A percentile compares a stretch with the other conserved stretches of the same genome.
These are phyloP conservation scores for Ophioninae sp. DNA, from an alignment of 2,888 invertebrate genomes.

Conservation along the genomic window DNA sequence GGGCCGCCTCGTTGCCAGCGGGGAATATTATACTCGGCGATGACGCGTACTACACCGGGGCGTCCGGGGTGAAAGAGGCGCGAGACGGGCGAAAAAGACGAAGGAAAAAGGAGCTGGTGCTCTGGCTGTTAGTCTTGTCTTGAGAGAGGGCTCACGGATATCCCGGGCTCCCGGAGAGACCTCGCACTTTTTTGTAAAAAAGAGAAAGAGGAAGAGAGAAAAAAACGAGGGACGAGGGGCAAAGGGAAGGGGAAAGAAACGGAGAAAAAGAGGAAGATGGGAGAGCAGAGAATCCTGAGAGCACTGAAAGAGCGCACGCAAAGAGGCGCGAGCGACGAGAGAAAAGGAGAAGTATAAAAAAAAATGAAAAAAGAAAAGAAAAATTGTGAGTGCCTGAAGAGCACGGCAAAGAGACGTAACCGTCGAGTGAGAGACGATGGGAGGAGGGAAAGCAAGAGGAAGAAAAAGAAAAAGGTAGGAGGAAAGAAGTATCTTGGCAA, in stretches of 20 bases:
- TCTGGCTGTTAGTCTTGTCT: conserved; percentile 67
- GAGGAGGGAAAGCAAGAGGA: conserved; percentile 43
- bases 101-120: conserved; percentile 41
- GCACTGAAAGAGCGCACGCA: conserved; percentile 57
- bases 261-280: conserved; percentile 42
- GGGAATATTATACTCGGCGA: conserved; percentile 79
- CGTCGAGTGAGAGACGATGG: conserved; percentile 47
- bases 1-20: conserved; percentile 66
- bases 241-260: conserved; percentile 40
- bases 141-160: conserved; percentile 58
- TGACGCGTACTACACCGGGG: conserved; percentile 74
- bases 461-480: conserved; percentile 39
- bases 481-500: conserved; percentile 28
- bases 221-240: conserved; percentile 45
- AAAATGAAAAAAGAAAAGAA: conserved; percentile 11
- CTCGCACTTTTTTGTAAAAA: neutral
- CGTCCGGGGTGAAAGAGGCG: conserved; percentile 48
- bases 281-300: conserved; percentile 53
- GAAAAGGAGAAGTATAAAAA: conserved; percentile 52
- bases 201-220: conserved; percentile 34
- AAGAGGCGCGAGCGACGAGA: conserved; percentile 63
- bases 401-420: conserved; percentile 65
- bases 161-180: conserved; percentile 56
- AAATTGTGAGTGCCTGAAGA: conserved; percentile 57
- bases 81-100: conserved; percentile 34